These are phyloP conservation scores for Saccopteryx bilineata DNA, from an alignment of 2,113 vertebrate species.

Conservation along the genomic window DNA sequence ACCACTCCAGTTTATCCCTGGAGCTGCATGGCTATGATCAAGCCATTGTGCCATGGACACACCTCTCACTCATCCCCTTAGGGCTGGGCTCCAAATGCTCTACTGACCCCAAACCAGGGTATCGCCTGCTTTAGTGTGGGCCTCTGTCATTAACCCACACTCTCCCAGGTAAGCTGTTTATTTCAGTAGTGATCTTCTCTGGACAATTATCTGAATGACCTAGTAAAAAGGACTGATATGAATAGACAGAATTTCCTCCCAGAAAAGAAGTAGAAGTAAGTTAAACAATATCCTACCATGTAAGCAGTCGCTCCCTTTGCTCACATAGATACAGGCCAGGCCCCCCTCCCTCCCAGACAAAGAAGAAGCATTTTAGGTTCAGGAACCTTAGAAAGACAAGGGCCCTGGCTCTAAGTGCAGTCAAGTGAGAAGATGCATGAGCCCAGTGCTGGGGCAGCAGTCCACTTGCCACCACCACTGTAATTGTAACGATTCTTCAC, in stretches of 20 bases:
- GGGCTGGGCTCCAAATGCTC: neutral
- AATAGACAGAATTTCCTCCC: neutral
- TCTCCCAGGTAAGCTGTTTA: neutral
- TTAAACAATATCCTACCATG: neutral
- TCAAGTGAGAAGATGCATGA: conserved; percentile 50
- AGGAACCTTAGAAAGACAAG: neutral
- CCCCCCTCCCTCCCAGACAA: neutral
- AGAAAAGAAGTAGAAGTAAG: neutral
- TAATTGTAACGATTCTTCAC: conserved; percentile 81
- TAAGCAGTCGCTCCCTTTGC: neutral
- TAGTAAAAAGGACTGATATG: neutral
- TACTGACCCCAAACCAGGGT: neutral
- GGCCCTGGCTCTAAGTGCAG: accelerated
- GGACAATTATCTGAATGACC: neutral
- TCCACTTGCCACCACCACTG: accelerated
- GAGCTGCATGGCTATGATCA: neutral
- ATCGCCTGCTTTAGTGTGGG: neutral
- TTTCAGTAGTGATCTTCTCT: neutral
- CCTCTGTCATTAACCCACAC: neutral
- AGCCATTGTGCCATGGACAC: neutral
- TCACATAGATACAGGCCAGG: neutral
- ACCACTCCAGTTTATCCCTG: too few relatives aligned
- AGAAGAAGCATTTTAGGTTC: neutral
- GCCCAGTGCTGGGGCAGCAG: neutral
- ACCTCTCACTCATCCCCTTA: too few relatives aligned